Percentiles rank a stretch among this genome's conserved stretches.
phyloP scores from a whole-genome alignment of 2,797 vertebrate genomes.

The Nannoperca australis region DNA sequence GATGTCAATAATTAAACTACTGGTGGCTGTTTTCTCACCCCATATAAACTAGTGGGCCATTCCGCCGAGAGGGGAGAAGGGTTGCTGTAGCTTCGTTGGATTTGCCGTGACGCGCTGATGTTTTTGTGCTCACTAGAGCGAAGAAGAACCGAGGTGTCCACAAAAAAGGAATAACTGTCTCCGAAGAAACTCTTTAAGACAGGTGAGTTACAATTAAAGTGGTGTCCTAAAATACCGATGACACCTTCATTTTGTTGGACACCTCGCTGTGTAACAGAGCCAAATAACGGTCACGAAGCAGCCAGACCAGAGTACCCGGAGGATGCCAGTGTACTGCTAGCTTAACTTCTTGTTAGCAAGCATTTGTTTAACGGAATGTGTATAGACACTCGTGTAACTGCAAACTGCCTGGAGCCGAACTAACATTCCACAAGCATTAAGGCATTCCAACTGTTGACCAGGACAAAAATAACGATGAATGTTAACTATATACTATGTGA shows the following conservation, averaged over 20 bases:
- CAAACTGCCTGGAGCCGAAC: fast-evolving
- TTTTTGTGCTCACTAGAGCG: slow-evolving; percentile 8
- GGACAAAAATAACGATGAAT: neutral
- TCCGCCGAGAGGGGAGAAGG: slow-evolving; percentile 45
- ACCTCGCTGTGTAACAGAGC: neutral
- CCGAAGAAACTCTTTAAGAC: neutral
- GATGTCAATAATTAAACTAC: fast-evolving
- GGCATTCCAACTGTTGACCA: neutral
- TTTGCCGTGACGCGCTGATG: slow-evolving; percentile 66
- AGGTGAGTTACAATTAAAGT: slow-evolving; percentile 30
- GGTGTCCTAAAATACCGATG: fast-evolving
- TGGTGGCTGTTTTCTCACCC: neutral
- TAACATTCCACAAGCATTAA: neutral
- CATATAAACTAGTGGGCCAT: slow-evolving; percentile 51
- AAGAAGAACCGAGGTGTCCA: slow-evolving; percentile 23
- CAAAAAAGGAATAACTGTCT: neutral
- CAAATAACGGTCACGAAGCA: slow-evolving; percentile 77
- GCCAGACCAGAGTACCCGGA: slow-evolving; percentile 7
- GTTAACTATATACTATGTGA: neutral
- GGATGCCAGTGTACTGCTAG: slow-evolving; percentile 61
- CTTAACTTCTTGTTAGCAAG: slow-evolving; percentile 73
- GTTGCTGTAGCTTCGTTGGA: slow-evolving; percentile 51
- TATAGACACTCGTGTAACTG: neutral
- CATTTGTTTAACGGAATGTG: slow-evolving; percentile 42
- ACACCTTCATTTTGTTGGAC: fast-evolving